phyloP scores from a whole-genome alignment of 1,140 invertebrate species.

The Aethina tumida region DNA sequence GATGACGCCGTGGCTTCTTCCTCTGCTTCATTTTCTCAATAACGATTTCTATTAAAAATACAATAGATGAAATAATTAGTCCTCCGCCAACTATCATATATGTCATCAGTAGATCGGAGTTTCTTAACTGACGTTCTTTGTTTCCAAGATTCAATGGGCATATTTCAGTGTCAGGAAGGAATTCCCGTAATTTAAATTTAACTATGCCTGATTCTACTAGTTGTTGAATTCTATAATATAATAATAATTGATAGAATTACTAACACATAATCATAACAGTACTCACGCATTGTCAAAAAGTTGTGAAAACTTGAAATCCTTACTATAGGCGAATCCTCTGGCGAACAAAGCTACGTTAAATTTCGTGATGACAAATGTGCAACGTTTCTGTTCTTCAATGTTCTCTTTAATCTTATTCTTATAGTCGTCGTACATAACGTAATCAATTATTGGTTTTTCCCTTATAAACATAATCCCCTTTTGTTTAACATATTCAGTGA shows the following conservation, averaged over 20 bases:
- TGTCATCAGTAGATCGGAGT: conserved; percentile 58
- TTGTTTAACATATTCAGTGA: conserved; percentile 32
- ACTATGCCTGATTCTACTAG: conserved; percentile 65
- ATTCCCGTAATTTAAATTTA: conserved; percentile 46
- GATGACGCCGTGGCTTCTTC: conserved; percentile 1
- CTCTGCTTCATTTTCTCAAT: conserved; percentile 8
- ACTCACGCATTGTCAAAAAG: conserved; percentile 61
- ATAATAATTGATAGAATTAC: conserved; percentile 3
- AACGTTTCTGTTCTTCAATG: conserved; percentile 49
- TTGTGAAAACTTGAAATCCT: conserved; percentile 43
- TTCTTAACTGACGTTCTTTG: conserved; percentile 64
- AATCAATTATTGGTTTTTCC: conserved; percentile 52
- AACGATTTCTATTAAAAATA: conserved; percentile 53
- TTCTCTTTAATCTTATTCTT: conserved; percentile 46
- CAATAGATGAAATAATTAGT: conserved; percentile 45
- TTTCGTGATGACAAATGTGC: conserved; percentile 61
- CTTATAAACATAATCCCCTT: conserved; percentile 52
- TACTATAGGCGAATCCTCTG: conserved; percentile 59
- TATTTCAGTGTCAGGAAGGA: conserved; percentile 59
- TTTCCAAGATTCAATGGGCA: conserved; percentile 69
- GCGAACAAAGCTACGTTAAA: conserved; percentile 49
- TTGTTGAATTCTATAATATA: conserved; percentile 47
- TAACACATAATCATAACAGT: conserved; percentile 2
- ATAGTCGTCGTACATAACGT: conserved; percentile 59
- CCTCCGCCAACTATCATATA: conserved; percentile 60